A percentile compares a stretch with the other conserved stretches of the same genome.
Conservation (phyloP, 1,140 invertebrate species). For the Drosophila parvula region DNA sequence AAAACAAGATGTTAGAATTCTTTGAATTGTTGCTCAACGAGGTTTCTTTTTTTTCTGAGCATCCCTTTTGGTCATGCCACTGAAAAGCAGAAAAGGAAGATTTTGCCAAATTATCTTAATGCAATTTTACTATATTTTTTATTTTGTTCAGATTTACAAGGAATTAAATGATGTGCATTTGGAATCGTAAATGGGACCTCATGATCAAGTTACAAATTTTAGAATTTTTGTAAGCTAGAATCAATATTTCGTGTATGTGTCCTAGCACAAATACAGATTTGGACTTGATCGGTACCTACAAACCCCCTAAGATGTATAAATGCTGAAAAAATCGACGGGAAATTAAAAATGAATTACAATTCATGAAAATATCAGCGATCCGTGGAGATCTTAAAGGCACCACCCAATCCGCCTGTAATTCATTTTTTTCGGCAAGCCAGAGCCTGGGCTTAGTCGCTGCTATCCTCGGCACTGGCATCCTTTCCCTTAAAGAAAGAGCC, state of each 20-base stretch:
- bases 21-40: too few relatives aligned
- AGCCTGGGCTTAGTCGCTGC: not conserved
- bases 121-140: not conserved
- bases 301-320: constrained; percentile 3
- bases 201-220: constrained; percentile 4
- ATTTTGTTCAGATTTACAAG: constrained; percentile 6
- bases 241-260: not conserved
- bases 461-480: not conserved
- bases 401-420: too few relatives aligned
- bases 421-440: too few relatives aligned
- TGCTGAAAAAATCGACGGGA: constrained; percentile 10
- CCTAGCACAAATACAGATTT: constrained; percentile 8
- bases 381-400: not conserved
- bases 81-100: too few relatives aligned
- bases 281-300: constrained; percentile 11
- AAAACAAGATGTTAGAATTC: too few relatives aligned
- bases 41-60: too few relatives aligned
- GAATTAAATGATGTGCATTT: not conserved
- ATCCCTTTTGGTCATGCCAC: too few relatives aligned
- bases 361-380: constrained; percentile 12
- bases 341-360: constrained; percentile 1
- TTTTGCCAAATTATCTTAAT: too few relatives aligned
- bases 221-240: constrained; percentile 3
- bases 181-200: constrained; percentile 3
- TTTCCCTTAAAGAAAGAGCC: too few relatives aligned